Conservation (phyloP, 2,797 vertebrate species). For the Macrochelys suwanniensis region DNA sequence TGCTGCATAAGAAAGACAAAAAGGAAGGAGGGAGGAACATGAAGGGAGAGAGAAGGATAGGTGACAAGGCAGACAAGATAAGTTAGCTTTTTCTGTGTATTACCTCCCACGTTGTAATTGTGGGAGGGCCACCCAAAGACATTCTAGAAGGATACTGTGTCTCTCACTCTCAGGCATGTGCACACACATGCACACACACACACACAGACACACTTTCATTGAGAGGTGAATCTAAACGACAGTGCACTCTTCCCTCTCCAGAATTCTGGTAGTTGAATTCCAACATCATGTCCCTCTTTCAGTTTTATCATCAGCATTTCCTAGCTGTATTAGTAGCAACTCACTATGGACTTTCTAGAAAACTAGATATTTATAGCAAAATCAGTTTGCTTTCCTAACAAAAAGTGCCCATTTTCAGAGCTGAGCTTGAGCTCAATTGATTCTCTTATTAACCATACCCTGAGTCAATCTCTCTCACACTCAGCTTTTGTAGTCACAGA, state of each 20-base stretch:
- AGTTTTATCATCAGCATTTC: accelerated
- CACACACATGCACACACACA: not conserved
- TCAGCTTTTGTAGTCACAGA: not conserved
- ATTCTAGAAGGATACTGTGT: not conserved
- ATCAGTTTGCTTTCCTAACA: not conserved
- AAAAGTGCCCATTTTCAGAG: not conserved
- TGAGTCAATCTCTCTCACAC: not conserved
- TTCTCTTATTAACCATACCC: constrained; percentile 21
- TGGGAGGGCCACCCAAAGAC: not conserved
- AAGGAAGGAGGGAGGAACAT: constrained; percentile 14
- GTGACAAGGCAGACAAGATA: not conserved
- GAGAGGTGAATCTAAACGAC: not conserved
- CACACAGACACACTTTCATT: accelerated
- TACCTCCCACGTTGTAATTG: not conserved
- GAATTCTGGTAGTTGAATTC: not conserved
- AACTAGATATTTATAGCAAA: not conserved
- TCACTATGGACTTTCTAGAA: not conserved
- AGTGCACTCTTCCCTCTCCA: not conserved
- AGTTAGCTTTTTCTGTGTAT: not conserved
- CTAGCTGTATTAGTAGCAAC: not conserved
- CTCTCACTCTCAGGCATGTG: not conserved
- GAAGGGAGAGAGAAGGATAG: not conserved
- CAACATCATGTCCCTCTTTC: not conserved
- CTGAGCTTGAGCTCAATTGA: not conserved
- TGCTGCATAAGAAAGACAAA: constrained; percentile 22